phyloP scores from a whole-genome alignment of 2,113 vertebrate genomes.

The Rhadina sibilatrix region DNA sequence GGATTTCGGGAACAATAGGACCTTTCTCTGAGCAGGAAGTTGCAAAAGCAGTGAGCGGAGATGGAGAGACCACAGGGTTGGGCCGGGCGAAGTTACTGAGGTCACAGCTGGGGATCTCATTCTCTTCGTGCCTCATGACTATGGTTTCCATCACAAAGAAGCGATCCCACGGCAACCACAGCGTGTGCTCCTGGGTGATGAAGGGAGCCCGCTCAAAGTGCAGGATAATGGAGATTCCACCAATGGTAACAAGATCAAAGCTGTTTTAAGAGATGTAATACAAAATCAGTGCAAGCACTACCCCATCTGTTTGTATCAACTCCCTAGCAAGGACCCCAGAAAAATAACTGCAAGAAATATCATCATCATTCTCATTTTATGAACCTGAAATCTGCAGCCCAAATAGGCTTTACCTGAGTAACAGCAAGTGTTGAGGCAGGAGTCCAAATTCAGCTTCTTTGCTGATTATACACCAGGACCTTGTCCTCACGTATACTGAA shows the following conservation, averaged over 20 bases:
- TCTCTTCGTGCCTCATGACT: constrained; percentile 96
- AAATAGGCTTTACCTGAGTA: background rate
- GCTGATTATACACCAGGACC: too few species aligned
- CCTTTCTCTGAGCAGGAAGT: constrained; percentile 89
- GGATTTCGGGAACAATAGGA: constrained; percentile 91
- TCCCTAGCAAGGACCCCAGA: background rate
- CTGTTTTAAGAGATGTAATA: constrained; percentile 68
- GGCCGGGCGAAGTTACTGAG: constrained; percentile 95
- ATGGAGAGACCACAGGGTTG: constrained; percentile 87
- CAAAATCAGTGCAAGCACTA: background rate
- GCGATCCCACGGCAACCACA: constrained; percentile 96
- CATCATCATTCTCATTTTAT: background rate
- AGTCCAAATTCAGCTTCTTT: background rate
- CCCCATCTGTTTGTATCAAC: background rate
- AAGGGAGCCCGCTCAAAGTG: constrained; percentile 95
- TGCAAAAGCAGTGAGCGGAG: constrained; percentile 90
- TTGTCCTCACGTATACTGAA: background rate
- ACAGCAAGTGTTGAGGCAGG: background rate
- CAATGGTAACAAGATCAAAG: constrained; percentile 93
- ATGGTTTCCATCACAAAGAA: constrained; percentile 99
- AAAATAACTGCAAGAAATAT: background rate
- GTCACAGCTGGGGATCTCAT: constrained; percentile 97
- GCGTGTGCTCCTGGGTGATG: constrained; percentile 95
- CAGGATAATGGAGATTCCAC: constrained; percentile 88
- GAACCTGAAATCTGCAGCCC: background rate